Percentiles rank a stretch among this genome's conserved stretches.
Evolutionary conservation across 2,888 invertebrate species (phyloP).

Genomic region (Chaetogeoica ovagalla): DNA sequence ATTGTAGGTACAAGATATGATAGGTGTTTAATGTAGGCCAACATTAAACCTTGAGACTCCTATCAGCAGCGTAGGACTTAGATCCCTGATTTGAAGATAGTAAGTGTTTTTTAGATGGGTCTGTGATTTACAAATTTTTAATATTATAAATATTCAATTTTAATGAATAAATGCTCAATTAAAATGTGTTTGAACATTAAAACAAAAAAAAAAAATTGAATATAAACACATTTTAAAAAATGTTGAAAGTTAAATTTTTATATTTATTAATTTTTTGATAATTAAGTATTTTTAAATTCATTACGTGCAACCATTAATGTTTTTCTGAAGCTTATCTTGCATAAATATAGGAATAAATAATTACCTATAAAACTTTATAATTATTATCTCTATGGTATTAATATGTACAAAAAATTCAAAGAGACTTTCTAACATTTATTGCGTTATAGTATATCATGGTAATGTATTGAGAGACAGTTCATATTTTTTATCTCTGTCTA

Average conservation of each 20-base stretch:
- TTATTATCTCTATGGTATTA: too few species aligned
- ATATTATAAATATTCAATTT: not conserved
- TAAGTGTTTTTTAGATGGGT: slow-evolving; percentile 48
- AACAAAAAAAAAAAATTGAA: not conserved
- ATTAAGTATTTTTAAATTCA: slow-evolving; percentile 1
- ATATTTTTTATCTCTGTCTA: too few species aligned
- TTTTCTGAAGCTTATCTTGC: not conserved
- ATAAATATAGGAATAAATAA: not conserved
- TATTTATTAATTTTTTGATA: not conserved
- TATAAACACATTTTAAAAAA: not conserved
- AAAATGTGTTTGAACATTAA: too few species aligned
- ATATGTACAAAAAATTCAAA: too few species aligned
- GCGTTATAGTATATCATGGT: too few species aligned
- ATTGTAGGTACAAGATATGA: slow-evolving; percentile 37
- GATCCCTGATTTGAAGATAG: slow-evolving; percentile 37
- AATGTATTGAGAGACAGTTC: too few species aligned
- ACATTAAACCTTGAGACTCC: slow-evolving; percentile 33
- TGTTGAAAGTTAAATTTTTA: not conserved
- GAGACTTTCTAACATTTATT: too few species aligned
- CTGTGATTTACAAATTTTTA: slow-evolving; percentile 22
- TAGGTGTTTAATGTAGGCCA: slow-evolving; percentile 47
- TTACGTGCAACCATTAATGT: not conserved
- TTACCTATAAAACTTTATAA: too few species aligned
- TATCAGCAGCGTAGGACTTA: slow-evolving; percentile 51
- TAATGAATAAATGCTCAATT: not conserved